Base-by-base conservation (phyloP, 2,113 vertebrate species). In the Macquaria ambigua region DNA sequence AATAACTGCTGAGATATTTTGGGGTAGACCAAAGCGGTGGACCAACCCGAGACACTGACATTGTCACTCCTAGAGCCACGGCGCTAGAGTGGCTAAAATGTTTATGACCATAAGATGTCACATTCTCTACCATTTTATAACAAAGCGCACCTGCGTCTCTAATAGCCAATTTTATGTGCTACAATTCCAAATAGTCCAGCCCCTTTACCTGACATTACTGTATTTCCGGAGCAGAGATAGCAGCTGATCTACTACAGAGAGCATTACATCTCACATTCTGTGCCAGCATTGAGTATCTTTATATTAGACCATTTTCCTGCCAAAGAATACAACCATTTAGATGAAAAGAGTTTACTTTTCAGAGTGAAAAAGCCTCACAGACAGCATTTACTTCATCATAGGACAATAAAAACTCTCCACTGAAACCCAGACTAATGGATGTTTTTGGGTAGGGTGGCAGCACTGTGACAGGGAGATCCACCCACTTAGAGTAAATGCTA, bases 391-490 rank as follows among this genome's bases (percentile, higher is more conserved):
- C 41, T n/a, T 59, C 4, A 79, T 34, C 58, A 25, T 39, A 39
- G 50, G 53, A 74, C 46, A 37, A 69, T 50, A 75, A 68, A 31
- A 62, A 61, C 53, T 39, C 20, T 63, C n/a, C 6, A n/a, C 20
- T 70, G 64, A 63, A 56, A 64, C 21, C 21, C 31, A 28, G 37
- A 48, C 63, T 56, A 74, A 75, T 79, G 55, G 23, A 64, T 64
- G 21, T 48, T 48, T 58, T 10, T 56, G 12, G 62, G 39, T 63
- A 28, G 6, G 12, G 28, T 56, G 28, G 18, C 58, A 59, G 41
- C 61, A 37, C 14, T 8, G 6, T 53, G 46, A 71, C 43, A 68
- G 5, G 3, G 34, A 25, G 12, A 56, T 34, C 61, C 31, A 52
- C 41, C 23, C 41, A 61, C 64, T 53, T 43, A 28, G 0, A 82